Conservation (phyloP, 2,888 invertebrate species). For the Plutella xylostella region DNA sequence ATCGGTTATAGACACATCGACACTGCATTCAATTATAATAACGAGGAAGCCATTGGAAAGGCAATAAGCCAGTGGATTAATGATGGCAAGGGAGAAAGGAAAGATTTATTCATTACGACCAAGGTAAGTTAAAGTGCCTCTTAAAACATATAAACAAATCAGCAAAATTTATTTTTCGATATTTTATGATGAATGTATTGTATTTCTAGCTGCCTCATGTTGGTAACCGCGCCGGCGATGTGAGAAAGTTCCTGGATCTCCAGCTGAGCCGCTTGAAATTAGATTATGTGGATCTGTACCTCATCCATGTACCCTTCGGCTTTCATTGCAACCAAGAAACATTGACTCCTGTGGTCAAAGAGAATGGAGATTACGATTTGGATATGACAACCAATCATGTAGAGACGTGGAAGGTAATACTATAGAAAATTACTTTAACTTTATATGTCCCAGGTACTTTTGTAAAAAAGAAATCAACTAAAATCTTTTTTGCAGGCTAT, state of each 20-base stretch:
- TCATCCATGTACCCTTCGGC: slow-evolving; percentile 82
- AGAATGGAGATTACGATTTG: slow-evolving; percentile 70
- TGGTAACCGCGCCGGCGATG: slow-evolving; percentile 75
- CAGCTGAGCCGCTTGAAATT: slow-evolving; percentile 75
- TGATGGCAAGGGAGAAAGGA: slow-evolving; percentile 72
- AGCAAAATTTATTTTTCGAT: too few species aligned
- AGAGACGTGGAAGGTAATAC: slow-evolving; percentile 76
- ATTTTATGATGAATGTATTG: not conserved
- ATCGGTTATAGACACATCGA: slow-evolving; percentile 82
- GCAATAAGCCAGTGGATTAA: slow-evolving; percentile 75
- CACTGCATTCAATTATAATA: slow-evolving; percentile 84
- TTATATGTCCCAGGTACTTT: not conserved
- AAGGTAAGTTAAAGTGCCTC: slow-evolving; percentile 64
- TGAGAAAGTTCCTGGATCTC: slow-evolving; percentile 72
- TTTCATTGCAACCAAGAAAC: slow-evolving; percentile 67
- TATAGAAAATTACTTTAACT: not conserved
- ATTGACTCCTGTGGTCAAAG: slow-evolving; percentile 65
- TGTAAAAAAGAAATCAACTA: too few species aligned
- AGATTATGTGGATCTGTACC: slow-evolving; percentile 81
- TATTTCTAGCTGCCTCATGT: slow-evolving; percentile 73
- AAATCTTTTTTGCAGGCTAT: slow-evolving; percentile 65
- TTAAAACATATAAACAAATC: not conserved
- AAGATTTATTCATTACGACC: slow-evolving; percentile 84
- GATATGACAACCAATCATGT: slow-evolving; percentile 74
- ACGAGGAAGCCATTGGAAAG: slow-evolving; percentile 80